Evolutionary conservation across 2,113 vertebrate species (phyloP).

Genomic region (Martes martes): DNA sequence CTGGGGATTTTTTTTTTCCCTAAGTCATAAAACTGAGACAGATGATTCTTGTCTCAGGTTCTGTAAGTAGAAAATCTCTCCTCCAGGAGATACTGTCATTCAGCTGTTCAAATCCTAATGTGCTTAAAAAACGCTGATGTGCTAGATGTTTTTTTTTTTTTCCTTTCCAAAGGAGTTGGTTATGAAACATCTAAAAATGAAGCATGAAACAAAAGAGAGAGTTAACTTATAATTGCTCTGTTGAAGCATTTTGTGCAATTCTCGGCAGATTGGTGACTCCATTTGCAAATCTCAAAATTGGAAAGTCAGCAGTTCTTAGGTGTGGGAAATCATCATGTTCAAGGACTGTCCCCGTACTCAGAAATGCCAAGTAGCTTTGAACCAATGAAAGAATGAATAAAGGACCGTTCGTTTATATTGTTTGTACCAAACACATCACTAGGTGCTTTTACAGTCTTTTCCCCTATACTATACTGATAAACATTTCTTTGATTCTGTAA

Average conservation of each 20-base stretch:
- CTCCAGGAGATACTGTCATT: slow-evolving; percentile 53
- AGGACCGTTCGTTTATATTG: background rate
- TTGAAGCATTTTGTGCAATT: slow-evolving; percentile 14
- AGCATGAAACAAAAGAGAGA: slow-evolving; percentile 33
- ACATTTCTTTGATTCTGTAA: slow-evolving; percentile 18
- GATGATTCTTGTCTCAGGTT: slow-evolving; percentile 5
- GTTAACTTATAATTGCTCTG: slow-evolving; percentile 48
- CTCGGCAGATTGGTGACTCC: slow-evolving; percentile 29
- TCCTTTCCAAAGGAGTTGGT: slow-evolving; percentile 38
- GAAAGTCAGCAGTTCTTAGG: slow-evolving; percentile 37
- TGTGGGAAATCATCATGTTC: background rate
- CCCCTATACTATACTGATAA: background rate
- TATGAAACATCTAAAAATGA: slow-evolving; percentile 58
- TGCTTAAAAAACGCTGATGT: slow-evolving; percentile 45
- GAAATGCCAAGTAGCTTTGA: background rate
- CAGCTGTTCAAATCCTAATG: slow-evolving; percentile 13
- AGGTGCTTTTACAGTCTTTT: background rate
- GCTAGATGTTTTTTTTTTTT: background rate
- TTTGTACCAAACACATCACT: background rate
- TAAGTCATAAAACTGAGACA: slow-evolving; percentile 16
- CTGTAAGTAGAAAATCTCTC: slow-evolving; percentile 28
- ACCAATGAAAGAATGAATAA: background rate
- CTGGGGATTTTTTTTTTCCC: background rate
- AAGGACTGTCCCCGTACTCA: background rate
- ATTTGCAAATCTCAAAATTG: slow-evolving; percentile 48